These are phyloP conservation scores for Drosophila tropicalis DNA, from an alignment of 1,140 invertebrate genomes.

Conservation along the genomic window DNA sequence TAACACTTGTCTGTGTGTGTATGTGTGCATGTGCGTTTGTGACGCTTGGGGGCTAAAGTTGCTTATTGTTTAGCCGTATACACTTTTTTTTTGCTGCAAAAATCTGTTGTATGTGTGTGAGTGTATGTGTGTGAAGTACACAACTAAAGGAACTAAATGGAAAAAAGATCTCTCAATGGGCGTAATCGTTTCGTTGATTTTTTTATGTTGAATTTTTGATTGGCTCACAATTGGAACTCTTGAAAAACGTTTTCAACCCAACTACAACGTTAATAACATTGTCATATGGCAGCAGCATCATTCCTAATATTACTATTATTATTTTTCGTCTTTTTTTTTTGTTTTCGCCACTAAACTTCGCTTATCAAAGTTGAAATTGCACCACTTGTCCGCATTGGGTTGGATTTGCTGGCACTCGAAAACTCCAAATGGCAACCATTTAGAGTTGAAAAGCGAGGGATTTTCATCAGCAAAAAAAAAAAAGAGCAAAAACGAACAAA, in stretches of 20 bases:
- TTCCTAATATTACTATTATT: slow-evolving; percentile 15
- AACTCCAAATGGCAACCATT: slow-evolving; percentile 52
- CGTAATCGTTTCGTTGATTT: slow-evolving; percentile 59
- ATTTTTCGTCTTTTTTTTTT: not conserved
- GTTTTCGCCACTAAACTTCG: slow-evolving; percentile 37
- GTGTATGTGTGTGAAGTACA: not conserved
- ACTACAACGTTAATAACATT: slow-evolving; percentile 48
- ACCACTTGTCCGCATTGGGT: slow-evolving; percentile 36
- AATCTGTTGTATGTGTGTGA: slow-evolving; percentile 40
- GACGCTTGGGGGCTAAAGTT: slow-evolving; percentile 26
- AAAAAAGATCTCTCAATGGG: slow-evolving; percentile 40
- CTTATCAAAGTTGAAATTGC: slow-evolving; percentile 72
- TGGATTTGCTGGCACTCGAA: slow-evolving; percentile 53
- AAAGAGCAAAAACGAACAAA: slow-evolving; percentile 17
- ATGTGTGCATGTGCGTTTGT: slow-evolving; percentile 3
- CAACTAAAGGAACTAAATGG: slow-evolving; percentile 13
- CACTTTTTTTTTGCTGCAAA: slow-evolving; percentile 20
- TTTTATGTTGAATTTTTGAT: slow-evolving; percentile 39
- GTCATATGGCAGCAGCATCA: slow-evolving; percentile 32
- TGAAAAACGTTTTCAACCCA: slow-evolving; percentile 25
- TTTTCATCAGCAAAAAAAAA: slow-evolving; percentile 33
- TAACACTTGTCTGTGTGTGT: slow-evolving; percentile 60
- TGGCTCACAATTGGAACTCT: slow-evolving; percentile 16
- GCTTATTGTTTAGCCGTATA: slow-evolving; percentile 71
- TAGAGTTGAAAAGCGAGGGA: slow-evolving; percentile 30